Evolutionary conservation across 2,797 vertebrate genomes (phyloP), one percentile per base, ranked within the genome.

Genomic region (Danio kyathit): DNA sequence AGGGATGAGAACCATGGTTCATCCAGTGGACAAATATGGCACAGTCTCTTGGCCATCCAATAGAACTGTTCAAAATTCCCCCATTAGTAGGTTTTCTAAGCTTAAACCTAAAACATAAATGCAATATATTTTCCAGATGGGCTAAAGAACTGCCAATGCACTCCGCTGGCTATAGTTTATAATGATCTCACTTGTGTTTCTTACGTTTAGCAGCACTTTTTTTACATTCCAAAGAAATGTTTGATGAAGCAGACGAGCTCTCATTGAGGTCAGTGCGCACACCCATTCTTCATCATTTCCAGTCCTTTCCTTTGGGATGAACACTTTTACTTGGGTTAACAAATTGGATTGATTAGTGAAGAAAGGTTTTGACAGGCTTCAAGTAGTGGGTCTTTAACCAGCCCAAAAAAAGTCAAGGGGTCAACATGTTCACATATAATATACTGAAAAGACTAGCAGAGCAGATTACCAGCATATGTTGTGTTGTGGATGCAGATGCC

Each of bases 231-330:
- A 75, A 80, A 70, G 67, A 81, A 80, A 79, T 54, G 48, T 59
- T 46, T 66, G 46, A 81, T 79, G 80, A 76, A 79, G 61, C 74
- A 43, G 63, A 46, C 54, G 11, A 70, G 64, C 72, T 84, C 83
- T 71, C 59, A 72, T 17, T 80, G 76, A 86, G 64, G 61, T 84
- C 81, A 75, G 56, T 44, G 71, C 63, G 67, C 82, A 84, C 84
- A 54, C 87, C 85, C 82, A 83, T 81, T 54, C 69, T 59, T 80
- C 83, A 80, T 80, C 48, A 83, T 70, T 54, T 52, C 49, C 69
- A 69, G 19, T 41, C 46, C 13, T 74, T 59, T 82, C 83, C 61
- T 84, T 65, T n/a, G 73, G 64, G 73, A 77, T 29, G 56, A 65
- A 73, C 74, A n/a, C 59, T 70, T 80, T 66, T 71, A 17, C 43